Evolutionary conservation across 2,113 vertebrate species (phyloP), one percentile per base, ranked within the genome.

Genomic region (Anser cygnoides): DNA sequence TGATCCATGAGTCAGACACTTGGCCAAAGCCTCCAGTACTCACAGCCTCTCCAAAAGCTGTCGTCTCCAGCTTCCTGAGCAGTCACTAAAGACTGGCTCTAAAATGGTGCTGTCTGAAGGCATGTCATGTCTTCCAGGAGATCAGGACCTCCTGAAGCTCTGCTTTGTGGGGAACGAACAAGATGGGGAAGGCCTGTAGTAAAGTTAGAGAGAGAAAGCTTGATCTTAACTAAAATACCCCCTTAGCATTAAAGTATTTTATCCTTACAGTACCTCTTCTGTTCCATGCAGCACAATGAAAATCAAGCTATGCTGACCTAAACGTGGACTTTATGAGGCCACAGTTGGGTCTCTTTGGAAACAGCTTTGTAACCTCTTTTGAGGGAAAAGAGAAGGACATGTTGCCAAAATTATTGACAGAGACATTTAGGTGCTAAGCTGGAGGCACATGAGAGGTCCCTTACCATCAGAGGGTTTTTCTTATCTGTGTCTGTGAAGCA

Each of bases 1-100:
- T n/a, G 41, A 87, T 61, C 68, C n/a, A 17, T 92, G 95, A 95
- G 87, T 96, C 94, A 93, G 91, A 89, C 33, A 43, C 37, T 97
- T 94, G 93, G 87, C 91, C 87, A 62, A 87, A 89, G 44, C 44
- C 74, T 71, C 73, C 35, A 12, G 70, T 26, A 6, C 35, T 92
- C 78, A 20, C 89, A 76, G 84, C 29, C 62, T 87, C 81, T 93
- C 74, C 84, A 74, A n/a, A 76, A 91, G 35, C 71, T 87, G 50
- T 66, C 67, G 81, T 62, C 62, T 95, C 81, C 9, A 7, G 70
- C 95, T 81, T 65, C 77, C 80, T 87, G 76, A 29, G 80, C 13
- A 1, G 0, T 50, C 46, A 13, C 4, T 2, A n/a, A 62, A 58
- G 28, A 11, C 72, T 67, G 59, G 14, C 54, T 87, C 31, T 79